Evolutionary conservation across 2,797 vertebrate species (phyloP), one percentile per base, ranked within the genome.

Genomic region (Pantherophis alleghaniensis): DNA sequence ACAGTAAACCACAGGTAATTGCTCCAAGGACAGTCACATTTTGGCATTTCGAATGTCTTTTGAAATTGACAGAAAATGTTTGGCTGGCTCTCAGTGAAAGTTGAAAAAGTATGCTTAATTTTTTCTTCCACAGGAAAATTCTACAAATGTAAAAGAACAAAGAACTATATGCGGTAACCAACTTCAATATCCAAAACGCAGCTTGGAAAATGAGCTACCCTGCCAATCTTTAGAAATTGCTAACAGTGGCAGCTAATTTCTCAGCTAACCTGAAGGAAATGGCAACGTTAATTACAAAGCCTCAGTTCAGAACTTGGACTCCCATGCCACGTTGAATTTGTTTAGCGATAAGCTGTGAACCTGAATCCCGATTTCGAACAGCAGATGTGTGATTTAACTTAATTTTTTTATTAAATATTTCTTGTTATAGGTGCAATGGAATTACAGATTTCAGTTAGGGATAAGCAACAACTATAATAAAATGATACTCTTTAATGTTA

Each of bases 401-500:
- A 69, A 69, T 7, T 32, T 94, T 95, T 96, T 95, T 90, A 97
- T 95, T 96, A 96, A 96, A 93, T 91, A 51, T 94, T 93, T 96
- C 92, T 86, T 53, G 94, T 96, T 94, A 90, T 53, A 96, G 94
- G 92, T 90, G 89, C 90, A 97, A 95, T 79, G 87, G 93, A 95
- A 97, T 95, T 96, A 96, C 22, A 95, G 92, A 95, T 96, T 97
- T 97, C 92, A 95, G 83, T 51, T 51, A 51, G 47, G 47, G 47
- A 51, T 5, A 51, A 51, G 47, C 24, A 91, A 93, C 90, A 94
- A 94, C 88, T 89, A 94, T 53, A 94, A 94, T 89, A 96, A 94
- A 37, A 91, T 63, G 94, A 94, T 92, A 94, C 42, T 92, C 92
- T 94, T 93, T 93, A 79, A 95, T 59, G 86, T 91, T 94, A 91